Conservation (phyloP, 2,113 vertebrate genomes). For the Desmodus rotundus region DNA sequence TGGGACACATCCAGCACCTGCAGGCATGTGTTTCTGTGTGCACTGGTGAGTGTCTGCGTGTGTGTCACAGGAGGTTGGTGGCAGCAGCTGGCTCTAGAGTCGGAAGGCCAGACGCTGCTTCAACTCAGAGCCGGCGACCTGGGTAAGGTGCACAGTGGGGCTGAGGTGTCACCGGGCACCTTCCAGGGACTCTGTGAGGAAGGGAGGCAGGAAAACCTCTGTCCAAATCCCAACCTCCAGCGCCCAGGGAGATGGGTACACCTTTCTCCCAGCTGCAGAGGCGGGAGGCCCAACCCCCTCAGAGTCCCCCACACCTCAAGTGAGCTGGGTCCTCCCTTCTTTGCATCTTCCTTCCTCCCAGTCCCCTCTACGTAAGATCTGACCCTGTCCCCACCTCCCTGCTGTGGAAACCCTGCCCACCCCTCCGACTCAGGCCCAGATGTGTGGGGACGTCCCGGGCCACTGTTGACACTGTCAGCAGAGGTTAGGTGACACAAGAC, state of each 20-base stretch:
- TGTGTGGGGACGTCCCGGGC: not conserved
- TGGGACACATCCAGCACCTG: not conserved
- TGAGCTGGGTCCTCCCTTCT: not conserved
- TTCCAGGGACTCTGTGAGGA: not conserved
- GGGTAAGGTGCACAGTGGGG: not conserved
- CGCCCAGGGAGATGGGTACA: too few species aligned
- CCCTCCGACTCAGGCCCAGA: not conserved
- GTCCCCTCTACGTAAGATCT: not conserved
- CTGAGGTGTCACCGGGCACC: not conserved
- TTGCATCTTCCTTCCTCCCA: not conserved
- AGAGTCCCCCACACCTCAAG: not conserved
- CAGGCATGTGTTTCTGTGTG: not conserved
- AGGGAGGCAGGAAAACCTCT: not conserved
- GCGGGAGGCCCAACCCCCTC: not conserved
- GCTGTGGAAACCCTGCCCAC: not conserved
- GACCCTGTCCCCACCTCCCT: accelerated
- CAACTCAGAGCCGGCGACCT: not conserved
- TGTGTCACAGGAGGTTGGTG: not conserved
- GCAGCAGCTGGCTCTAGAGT: not conserved
- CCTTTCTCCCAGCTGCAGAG: not conserved
- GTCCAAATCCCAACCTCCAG: not conserved
- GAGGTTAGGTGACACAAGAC: not conserved
- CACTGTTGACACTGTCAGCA: not conserved
- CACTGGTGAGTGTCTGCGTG: not conserved
- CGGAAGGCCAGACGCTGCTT: not conserved